Evolutionary conservation across 2,113 vertebrate species (phyloP).

Genomic region (crab-eating macaque (Macaca fascicularis)): T2T-MFA8v1.1 NC_088380.1:27329501-27330000

Average conservation of each 20-base stretch:
- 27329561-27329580: slow-evolving; percentile 78
- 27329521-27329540: slow-evolving; percentile 78
- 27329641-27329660: slow-evolving; percentile 61
- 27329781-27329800: slow-evolving; percentile 46
- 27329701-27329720: slow-evolving; percentile 64
- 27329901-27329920: neutral
- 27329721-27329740: slow-evolving; percentile 57
- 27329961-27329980: neutral
- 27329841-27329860: slow-evolving; percentile 30
- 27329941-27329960: neutral
- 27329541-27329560: slow-evolving; percentile 72
- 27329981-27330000: neutral
- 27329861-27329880: slow-evolving; percentile 40
- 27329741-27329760: slow-evolving; percentile 64
- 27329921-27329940: neutral
- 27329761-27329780: slow-evolving; percentile 70
- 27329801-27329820: slow-evolving; percentile 59
- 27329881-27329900: slow-evolving; percentile 30
- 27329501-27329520: slow-evolving; percentile 74
- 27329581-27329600: slow-evolving; percentile 75
- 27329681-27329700: slow-evolving; percentile 77
- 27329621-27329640: slow-evolving; percentile 62
- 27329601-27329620: slow-evolving; percentile 59
- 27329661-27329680: slow-evolving; percentile 79
- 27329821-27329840: slow-evolving; percentile 59